Percentiles rank a stretch among this genome's conserved stretches.
Evolutionary conservation across 2,888 invertebrate species (phyloP).

Genomic region (Hesperia comma): DNA sequence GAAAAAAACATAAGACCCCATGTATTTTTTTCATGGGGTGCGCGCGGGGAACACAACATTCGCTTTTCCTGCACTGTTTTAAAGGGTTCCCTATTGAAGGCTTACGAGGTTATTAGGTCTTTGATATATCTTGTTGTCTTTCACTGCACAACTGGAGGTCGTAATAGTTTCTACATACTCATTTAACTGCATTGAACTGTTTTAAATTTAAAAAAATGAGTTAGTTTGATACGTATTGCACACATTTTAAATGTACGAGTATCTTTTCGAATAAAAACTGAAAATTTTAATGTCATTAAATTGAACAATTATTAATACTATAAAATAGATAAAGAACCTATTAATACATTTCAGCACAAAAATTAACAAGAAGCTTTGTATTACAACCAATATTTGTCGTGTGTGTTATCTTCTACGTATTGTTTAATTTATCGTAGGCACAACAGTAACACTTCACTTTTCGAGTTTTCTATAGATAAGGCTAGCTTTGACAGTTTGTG

Average conservation of each 20-base stretch:
- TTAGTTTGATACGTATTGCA: no score
- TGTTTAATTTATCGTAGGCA: not conserved
- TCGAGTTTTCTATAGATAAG: not conserved
- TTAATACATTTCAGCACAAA: no score
- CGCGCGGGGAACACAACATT: not conserved
- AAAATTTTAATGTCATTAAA: no score
- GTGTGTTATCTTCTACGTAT: not conserved
- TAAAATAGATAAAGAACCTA: no score
- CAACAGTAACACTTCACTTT: constrained; percentile 6
- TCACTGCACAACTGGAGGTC: not conserved
- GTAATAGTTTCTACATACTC: no score
- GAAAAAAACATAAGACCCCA: no score
- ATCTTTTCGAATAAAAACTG: no score
- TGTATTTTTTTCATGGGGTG: no score
- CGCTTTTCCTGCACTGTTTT: not conserved
- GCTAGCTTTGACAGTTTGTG: constrained; percentile 8
- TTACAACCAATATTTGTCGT: not conserved
- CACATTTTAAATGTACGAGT: no score
- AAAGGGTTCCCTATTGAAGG: not conserved
- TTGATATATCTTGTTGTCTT: not conserved
- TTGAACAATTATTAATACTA: no score
- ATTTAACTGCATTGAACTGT: no score
- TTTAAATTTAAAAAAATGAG: no score
- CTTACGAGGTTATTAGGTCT: not conserved
- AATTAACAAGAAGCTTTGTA: not conserved